A percentile compares a stretch with the other conserved stretches of the same genome.
phyloP scores from a whole-genome alignment of 2,888 invertebrate species.

The Mayetiola destructor region DNA sequence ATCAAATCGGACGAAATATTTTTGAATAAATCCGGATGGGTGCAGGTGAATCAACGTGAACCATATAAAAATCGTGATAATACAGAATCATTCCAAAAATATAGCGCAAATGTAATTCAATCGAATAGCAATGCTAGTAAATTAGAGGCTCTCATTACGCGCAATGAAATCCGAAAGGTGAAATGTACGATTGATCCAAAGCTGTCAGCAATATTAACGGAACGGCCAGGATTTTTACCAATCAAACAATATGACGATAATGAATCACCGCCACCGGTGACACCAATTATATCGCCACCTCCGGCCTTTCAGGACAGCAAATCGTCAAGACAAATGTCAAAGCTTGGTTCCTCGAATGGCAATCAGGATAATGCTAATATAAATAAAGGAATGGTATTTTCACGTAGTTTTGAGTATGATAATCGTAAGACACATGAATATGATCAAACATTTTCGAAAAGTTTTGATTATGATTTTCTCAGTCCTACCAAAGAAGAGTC shows the following conservation, averaged over 20 bases:
- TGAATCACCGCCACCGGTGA: constrained; percentile 47
- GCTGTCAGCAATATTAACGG: constrained; percentile 31
- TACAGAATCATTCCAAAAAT: constrained; percentile 18
- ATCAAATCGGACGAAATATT: constrained; percentile 28
- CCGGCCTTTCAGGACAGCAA: constrained; percentile 49
- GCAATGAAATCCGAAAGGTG: constrained; percentile 27
- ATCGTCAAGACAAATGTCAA: constrained; percentile 13
- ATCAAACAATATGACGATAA: constrained; percentile 30
- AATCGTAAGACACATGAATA: constrained; percentile 30
- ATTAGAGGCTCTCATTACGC: constrained; percentile 33
- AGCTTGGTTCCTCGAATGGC: constrained; percentile 38
- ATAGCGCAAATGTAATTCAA: not conserved
- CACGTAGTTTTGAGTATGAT: constrained; percentile 35
- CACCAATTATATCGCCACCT: constrained; percentile 54
- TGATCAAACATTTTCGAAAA: constrained; percentile 34
- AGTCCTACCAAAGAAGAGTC: constrained; percentile 17
- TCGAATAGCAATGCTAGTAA: constrained; percentile 24
- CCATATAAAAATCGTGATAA: constrained; percentile 21
- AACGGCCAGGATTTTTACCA: constrained; percentile 34
- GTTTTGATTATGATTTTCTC: constrained; percentile 32
- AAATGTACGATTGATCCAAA: constrained; percentile 27
- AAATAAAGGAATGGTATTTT: constrained; percentile 34
- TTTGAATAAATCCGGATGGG: constrained; percentile 37
- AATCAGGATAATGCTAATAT: constrained; percentile 7
- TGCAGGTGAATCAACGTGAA: constrained; percentile 34